Base-by-base conservation (phyloP, 23 tunicate species). In the Oikopleura vanhoeffeni region DNA sequence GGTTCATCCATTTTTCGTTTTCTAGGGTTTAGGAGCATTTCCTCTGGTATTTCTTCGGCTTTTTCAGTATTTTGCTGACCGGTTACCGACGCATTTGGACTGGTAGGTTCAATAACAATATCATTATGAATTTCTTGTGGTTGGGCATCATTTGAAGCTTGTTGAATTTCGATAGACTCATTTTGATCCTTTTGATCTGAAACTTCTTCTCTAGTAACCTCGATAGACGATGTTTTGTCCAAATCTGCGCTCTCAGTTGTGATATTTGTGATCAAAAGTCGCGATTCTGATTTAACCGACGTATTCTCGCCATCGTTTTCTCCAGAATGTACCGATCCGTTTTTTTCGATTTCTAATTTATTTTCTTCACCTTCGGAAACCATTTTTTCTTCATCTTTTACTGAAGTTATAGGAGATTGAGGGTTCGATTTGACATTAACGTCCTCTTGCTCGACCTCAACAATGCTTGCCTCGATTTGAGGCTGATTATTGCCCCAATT, bases 1-100 rank as follows among this genome's bases (percentile, higher is more conserved):
- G 64, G 64, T 13, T 71, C 79, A 13, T 71, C 79, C 34, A 71
- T 2, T 30, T 71, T 71, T 3, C 79, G 79, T 71, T 71, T 71
- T 49, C 64, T 13, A 13, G 64, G 64, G 24, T 49, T 49, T 8
- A 8, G 13, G 64, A 49, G 13, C 64, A 49, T 49, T 24, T 49
- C 64, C 13, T 49, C 64, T 13, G 64, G 13, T n/a, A n/a, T n/a
- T 24, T 13, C 13, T 24, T 49, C 64, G 18, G 64, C 18, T 24
- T 49, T 49, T 13, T 49, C 64, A 8, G 64, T 8, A 8, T 49
- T 49, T 49, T 8, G 18, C 64, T 13, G 24, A 24, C 64, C 64
- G 64, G 18, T 24, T 8, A 49, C 13, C 18, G 64, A 49, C 18
- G 64, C 18, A 24, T 8, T 24, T 24, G 64, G 64, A 24, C 64